Percentiles rank a stretch among this genome's conserved stretches.
Evolutionary conservation across 2,888 invertebrate species (phyloP).

Genomic region (Eupithecia inturbata): DNA sequence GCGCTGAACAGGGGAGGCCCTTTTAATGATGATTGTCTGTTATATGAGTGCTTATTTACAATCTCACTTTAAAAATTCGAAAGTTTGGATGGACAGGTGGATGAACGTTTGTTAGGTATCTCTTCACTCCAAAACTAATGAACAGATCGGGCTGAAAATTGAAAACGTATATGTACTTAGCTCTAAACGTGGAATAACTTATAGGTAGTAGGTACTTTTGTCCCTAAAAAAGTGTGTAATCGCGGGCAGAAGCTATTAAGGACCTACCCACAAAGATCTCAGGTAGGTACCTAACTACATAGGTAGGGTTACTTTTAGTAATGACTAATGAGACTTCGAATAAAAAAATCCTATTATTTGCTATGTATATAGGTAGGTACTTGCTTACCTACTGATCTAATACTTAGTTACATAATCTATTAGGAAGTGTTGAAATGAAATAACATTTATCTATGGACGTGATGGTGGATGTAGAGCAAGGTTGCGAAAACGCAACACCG

Average conservation of each 20-base stretch:
- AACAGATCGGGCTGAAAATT: not conserved
- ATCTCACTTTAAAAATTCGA: too few species aligned
- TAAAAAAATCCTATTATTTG: too few species aligned
- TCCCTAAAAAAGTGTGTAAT: not conserved
- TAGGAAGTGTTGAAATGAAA: not conserved
- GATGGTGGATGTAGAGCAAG: constrained; percentile 27
- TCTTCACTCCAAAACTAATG: not conserved
- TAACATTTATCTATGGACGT: constrained; percentile 31
- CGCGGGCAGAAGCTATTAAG: not conserved
- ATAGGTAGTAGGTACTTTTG: not conserved
- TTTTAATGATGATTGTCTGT: too few species aligned
- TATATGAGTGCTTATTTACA: too few species aligned
- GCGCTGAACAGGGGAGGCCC: too few species aligned
- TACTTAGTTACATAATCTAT: not conserved
- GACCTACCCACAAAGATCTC: too few species aligned
- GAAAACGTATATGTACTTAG: not conserved
- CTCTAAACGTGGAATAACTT: too few species aligned
- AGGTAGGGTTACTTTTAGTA: not conserved
- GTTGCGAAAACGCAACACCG: constrained; percentile 35
- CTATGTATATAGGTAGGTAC: too few species aligned
- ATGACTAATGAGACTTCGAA: not conserved
- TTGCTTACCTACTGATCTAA: not conserved
- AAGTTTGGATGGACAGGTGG: too few species aligned
- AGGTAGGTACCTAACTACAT: too few species aligned
- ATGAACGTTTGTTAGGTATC: too few species aligned